A percentile compares a stretch with the other conserved stretches of the same genome.
Evolutionary conservation across 2,113 vertebrate species (phyloP).

Genomic region (Carollia perspicillata): DNA sequence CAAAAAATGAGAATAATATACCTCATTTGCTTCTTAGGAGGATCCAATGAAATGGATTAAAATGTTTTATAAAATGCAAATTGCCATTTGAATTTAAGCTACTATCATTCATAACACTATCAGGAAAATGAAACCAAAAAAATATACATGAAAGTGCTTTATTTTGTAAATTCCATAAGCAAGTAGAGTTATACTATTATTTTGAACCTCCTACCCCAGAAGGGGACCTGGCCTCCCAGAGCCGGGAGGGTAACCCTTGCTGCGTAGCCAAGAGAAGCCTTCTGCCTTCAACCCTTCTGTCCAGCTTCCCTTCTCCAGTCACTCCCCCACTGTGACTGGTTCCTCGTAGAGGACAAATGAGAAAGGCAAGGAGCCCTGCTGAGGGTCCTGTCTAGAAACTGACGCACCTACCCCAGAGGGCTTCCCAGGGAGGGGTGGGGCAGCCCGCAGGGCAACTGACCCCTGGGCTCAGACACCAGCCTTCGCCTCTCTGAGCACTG

Average conservation of each 20-base stretch:
- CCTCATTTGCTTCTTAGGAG: background rate
- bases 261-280: background rate
- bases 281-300: background rate
- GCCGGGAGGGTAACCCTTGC: background rate
- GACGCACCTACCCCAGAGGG: background rate
- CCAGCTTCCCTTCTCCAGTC: background rate
- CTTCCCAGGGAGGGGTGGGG: background rate
- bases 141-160: background rate
- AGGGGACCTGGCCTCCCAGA: background rate
- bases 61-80: background rate
- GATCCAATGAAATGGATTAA: background rate
- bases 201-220: background rate
- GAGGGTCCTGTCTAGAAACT: background rate
- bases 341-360: background rate
- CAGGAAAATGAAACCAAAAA: background rate
- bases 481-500: background rate
- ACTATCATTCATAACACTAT: background rate
- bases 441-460: background rate
- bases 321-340: background rate
- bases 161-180: background rate
- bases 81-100: background rate
- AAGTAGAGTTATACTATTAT: background rate
- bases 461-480: background rate
- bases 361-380: background rate
- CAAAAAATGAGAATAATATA: background rate